These are phyloP conservation scores for Diabrotica virgifera DNA, from an alignment of 1,140 invertebrate genomes.

Conservation along the genomic window DNA sequence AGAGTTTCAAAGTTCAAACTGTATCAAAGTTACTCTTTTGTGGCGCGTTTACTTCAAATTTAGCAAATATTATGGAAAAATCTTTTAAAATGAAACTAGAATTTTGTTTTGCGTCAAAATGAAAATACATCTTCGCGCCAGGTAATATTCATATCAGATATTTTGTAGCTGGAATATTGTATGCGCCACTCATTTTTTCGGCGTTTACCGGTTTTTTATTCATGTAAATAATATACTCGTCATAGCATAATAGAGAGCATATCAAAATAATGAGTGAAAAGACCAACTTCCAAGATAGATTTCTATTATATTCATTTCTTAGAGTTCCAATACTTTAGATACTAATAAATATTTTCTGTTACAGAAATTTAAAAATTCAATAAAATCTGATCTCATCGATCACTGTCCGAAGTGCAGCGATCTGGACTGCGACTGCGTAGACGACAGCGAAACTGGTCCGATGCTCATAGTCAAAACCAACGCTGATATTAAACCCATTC, in stretches of 20 bases:
- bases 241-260: background rate
- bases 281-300: background rate
- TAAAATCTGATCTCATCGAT: constrained; percentile 40
- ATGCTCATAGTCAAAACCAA: constrained; percentile 37
- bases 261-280: background rate
- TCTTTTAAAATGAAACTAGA: too few relatives aligned
- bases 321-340: background rate
- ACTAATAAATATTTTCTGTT: constrained; percentile 20
- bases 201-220: too few relatives aligned
- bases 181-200: too few relatives aligned
- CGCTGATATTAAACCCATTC: constrained; percentile 24
- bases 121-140: too few relatives aligned
- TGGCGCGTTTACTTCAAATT: too few relatives aligned
- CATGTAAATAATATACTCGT: background rate
- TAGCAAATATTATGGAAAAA: too few relatives aligned
- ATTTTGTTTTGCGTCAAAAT: too few relatives aligned
- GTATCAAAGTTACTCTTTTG: too few relatives aligned
- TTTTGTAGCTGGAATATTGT: too few relatives aligned
- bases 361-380: constrained; percentile 42
- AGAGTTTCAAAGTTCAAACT: too few relatives aligned
- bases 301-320: background rate
- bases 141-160: too few relatives aligned
- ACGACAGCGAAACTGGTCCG: constrained; percentile 31
- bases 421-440: constrained; percentile 39
- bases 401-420: constrained; percentile 40